phyloP scores from a whole-genome alignment of 2,797 vertebrate genomes.

The Crenichthys baileyi region DNA sequence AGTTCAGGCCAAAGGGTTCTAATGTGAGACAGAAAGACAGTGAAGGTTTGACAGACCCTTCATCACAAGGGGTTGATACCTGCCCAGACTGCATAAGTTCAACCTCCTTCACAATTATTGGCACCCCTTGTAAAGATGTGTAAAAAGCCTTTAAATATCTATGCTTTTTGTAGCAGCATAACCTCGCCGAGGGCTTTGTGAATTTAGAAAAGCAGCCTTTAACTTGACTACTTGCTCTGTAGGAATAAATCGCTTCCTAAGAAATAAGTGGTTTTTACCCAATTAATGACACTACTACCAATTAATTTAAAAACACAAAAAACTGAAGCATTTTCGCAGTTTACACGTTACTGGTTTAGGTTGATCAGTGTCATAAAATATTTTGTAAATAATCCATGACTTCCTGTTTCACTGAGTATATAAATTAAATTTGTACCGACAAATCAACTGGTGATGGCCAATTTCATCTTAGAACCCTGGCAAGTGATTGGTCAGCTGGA shows the following conservation, averaged over 20 bases:
- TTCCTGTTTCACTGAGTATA: background rate
- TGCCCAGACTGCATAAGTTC: background rate
- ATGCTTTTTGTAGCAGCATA: background rate
- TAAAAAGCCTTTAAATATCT: background rate
- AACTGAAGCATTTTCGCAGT: background rate
- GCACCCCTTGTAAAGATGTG: background rate
- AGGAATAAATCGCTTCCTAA: no score
- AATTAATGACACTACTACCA: background rate
- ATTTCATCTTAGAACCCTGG: background rate
- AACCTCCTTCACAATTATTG: background rate
- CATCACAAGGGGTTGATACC: background rate
- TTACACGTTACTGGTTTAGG: background rate
- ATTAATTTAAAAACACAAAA: background rate
- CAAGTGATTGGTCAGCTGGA: background rate
- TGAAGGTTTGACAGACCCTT: background rate
- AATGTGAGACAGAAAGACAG: background rate
- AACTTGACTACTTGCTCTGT: no score
- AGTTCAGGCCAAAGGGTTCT: conserved; percentile 19
- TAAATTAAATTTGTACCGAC: no score
- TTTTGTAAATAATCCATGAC: background rate
- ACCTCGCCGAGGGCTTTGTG: no score
- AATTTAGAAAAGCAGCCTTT: no score
- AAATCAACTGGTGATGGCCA: background rate
- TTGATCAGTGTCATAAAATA: background rate
- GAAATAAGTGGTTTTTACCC: background rate